Evolutionary conservation across 2,888 invertebrate genomes (phyloP), one percentile per base, ranked within the genome.

Genomic region (Pristionchus entomophagus): DNA sequence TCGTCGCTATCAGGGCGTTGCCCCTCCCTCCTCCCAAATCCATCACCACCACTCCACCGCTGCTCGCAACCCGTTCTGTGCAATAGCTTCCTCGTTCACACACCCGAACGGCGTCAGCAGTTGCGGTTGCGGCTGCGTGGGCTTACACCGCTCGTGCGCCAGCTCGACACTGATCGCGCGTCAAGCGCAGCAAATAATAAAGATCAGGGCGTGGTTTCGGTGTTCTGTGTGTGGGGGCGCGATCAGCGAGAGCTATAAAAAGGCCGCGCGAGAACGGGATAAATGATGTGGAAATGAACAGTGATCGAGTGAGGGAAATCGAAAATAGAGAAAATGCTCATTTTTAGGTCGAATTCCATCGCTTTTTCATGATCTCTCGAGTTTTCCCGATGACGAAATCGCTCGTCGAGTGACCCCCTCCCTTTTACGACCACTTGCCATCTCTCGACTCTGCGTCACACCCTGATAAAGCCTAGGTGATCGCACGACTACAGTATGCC

Each of bases 31-130:
- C 45, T 6, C 62, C 69, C 69, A 56, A 56, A 56, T 56, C 56
- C 32, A 65, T 65, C 65, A 56, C 26, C 56, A 10, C 65, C 65
- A 10, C 65, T 8, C 29, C 35, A 1, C 35, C 12, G 2, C 12
- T 26, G n/a, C 35, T 69, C 69, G 35, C 17, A 69, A 77, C 77
- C 77, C 77, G 77, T 77, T 41, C 38, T 41, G n/a, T 26, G 45
- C 19, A 19, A 19, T 77, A 49, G 78, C 78, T 78, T 78, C 78
- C 78, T 78, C 29, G 78, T 78, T 78, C 78, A 49, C 77, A 77
- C 78, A 45, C 78, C 14, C 32, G 78, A 78, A 78, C 49, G 26
- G 78, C 78, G 78, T 78, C 78, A 78, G 26, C 12, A n/a, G n/a
- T n/a, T n/a, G n/a, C n/a, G n/a, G n/a, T n/a, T n/a, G n/a, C n/a